These are phyloP conservation scores for Trichomycterus rosablanca DNA, from an alignment of 2,113 vertebrate genomes.

Conservation along the genomic window DNA sequence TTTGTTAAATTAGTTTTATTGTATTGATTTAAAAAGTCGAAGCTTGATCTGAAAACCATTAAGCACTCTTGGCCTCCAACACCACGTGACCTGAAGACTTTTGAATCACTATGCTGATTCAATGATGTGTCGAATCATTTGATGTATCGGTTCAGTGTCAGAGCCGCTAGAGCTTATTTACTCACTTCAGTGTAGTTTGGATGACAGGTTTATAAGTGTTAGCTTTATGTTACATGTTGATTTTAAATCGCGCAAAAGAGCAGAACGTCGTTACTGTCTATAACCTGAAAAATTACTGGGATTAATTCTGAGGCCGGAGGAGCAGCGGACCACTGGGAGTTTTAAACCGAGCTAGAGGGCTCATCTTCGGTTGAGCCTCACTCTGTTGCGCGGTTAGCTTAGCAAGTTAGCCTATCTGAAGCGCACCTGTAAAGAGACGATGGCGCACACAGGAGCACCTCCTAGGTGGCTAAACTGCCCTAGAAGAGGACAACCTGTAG, in stretches of 20 bases:
- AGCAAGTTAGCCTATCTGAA: not conserved
- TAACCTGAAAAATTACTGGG: not conserved
- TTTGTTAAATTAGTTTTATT: too few species aligned
- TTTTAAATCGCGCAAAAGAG: too few species aligned
- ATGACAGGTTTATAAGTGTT: not conserved
- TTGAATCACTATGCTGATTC: not conserved
- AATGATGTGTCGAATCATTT: not conserved
- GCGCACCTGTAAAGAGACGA: slow-evolving; percentile 44
- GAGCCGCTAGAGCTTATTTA: not conserved
- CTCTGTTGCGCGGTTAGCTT: slow-evolving; percentile 21
- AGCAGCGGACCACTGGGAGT: slow-evolving; percentile 33
- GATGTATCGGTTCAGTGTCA: slow-evolving; percentile 3
- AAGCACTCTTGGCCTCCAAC: too few species aligned
- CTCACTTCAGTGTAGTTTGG: slow-evolving; percentile 1
- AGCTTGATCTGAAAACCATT: too few species aligned
- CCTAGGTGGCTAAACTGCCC: slow-evolving; percentile 93
- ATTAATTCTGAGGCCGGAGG: slow-evolving; percentile 33
- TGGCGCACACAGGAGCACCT: slow-evolving; percentile 88
- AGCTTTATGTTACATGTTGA: not conserved
- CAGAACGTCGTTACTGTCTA: not conserved
- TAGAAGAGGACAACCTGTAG: slow-evolving; percentile 87
- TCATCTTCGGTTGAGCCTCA: slow-evolving; percentile 19
- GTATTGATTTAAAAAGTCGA: too few species aligned
- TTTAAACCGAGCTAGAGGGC: slow-evolving; percentile 26
- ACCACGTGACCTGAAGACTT: not conserved